These are phyloP conservation scores for Poeciliopsis occidentalis DNA, from an alignment of 2,113 vertebrate species.

Conservation along the genomic window DNA sequence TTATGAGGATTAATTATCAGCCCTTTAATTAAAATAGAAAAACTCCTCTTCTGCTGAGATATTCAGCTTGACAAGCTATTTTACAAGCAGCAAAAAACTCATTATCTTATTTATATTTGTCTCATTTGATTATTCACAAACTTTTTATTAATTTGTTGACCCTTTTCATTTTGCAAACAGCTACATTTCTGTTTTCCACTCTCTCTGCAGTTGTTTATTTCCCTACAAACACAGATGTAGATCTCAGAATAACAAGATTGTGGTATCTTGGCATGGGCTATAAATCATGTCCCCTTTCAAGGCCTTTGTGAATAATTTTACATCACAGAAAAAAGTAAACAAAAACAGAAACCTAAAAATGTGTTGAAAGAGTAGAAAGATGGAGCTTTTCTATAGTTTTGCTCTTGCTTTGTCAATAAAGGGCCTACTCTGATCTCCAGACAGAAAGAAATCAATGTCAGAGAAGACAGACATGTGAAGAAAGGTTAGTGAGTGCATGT, in stretches of 20 bases:
- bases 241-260: constrained; percentile 2
- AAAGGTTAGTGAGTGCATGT: constrained; percentile 10
- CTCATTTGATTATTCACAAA: constrained; percentile 30
- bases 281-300: background rate
- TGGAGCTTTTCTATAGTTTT: constrained; percentile 7
- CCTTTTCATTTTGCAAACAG: constrained; percentile 8
- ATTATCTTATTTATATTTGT: constrained; percentile 14
- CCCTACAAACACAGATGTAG: background rate
- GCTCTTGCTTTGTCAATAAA: constrained; percentile 57
- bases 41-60: constrained; percentile 7
- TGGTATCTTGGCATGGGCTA: background rate
- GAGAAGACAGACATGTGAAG: constrained; percentile 31
- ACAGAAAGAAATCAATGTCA: constrained; percentile 65
- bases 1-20: constrained; percentile 34
- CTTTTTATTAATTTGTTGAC: constrained; percentile 18
- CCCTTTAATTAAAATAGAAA: constrained; percentile 35
- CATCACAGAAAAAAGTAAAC: background rate
- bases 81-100: constrained; percentile 22
- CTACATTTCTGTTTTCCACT: constrained; percentile 11
- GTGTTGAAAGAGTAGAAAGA: constrained; percentile 13
- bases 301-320: background rate
- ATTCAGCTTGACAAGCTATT: constrained; percentile 31
- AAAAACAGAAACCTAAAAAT: background rate
- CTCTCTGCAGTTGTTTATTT: background rate
- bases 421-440: constrained; percentile 56